Conservation (phyloP, 2,888 invertebrate species). For the Sinohyriopsis cumingii region DNA sequence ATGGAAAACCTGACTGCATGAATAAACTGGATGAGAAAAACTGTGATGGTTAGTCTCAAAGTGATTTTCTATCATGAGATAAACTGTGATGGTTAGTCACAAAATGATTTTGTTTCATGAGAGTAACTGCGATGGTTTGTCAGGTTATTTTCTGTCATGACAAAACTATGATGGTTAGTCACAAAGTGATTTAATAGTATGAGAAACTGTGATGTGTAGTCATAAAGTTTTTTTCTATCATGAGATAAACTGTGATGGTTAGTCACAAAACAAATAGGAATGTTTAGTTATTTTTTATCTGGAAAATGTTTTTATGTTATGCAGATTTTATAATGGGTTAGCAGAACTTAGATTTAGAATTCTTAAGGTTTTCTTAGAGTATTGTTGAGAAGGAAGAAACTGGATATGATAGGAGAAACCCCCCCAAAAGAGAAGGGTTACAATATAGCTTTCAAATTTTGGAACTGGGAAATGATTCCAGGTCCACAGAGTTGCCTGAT, state of each 20-base stretch:
- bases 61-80: slow-evolving; percentile 74
- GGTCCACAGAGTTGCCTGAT: no score
- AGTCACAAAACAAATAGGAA: neutral
- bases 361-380: no score
- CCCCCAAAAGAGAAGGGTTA: no score
- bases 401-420: no score
- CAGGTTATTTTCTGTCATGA: slow-evolving; percentile 73
- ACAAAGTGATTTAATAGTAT: slow-evolving; percentile 57
- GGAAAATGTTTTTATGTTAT: no score
- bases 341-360: no score
- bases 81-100: slow-evolving; percentile 27
- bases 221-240: slow-evolving; percentile 55
- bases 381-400: no score
- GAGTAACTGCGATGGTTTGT: slow-evolving; percentile 41
- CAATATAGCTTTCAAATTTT: no score
- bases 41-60: slow-evolving; percentile 20
- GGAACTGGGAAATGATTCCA: no score
- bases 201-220: slow-evolving; percentile 71
- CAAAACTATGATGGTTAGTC: slow-evolving; percentile 42
- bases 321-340: neutral
- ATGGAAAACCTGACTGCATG: slow-evolving; percentile 75
- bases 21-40: slow-evolving; percentile 80
- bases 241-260: slow-evolving; percentile 73
- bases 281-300: no score
- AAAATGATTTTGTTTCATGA: slow-evolving; percentile 73